Base-by-base conservation (phyloP, 2,797 vertebrate species). In the Epinephelus awoara region DNA sequence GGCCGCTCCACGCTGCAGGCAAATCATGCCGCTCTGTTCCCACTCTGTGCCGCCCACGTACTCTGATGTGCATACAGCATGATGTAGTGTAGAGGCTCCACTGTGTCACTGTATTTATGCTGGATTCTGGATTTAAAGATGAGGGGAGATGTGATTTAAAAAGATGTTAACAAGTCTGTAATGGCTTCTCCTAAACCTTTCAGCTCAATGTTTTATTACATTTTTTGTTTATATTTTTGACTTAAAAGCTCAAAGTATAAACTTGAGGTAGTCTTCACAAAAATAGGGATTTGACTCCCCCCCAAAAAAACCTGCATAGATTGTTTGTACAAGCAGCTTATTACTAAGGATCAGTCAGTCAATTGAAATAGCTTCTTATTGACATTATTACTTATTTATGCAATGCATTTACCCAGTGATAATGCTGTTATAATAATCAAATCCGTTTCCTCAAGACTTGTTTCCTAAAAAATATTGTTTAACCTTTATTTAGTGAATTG, bases 41-140 rank as follows among this genome's bases (percentile, higher is more conserved):
- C 38, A 27, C 62, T 71, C 56, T 59, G 70, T 40, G 44, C 40
- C 3, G 0, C 71, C 67, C 58, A 50, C 42, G 2, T 4, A 34
- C 21, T 15, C 25, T 57, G 14, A 57, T 61, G 47, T 11, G 58
- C 51, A 44, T 13, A 50, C n/a, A 34, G 29, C 44, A 54, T 18
- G 58, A 7, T 15, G 25, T 23, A 47, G 44, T 44, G 50, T 14
- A 52, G 50, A 11, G 46, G 50, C 18, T 38, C 25, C 10, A 7
- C 9, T 51, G 11, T 11, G 13, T 70, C 44, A 49, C 44, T 27
- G 17, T 21, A 29, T 12, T 15, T 25, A 23, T 14, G 46, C 63
- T 64, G 34, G 23, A 51, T 75, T 46, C 23, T 23, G 18, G 23
- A 23, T 70, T 58, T 67, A 23, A 52, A 49, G 21, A 52, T 49